A percentile compares a stretch with the other conserved stretches of the same genome.
Conservation (phyloP, 2,888 invertebrate species). For the Heteromyza rotundicornis region DNA sequence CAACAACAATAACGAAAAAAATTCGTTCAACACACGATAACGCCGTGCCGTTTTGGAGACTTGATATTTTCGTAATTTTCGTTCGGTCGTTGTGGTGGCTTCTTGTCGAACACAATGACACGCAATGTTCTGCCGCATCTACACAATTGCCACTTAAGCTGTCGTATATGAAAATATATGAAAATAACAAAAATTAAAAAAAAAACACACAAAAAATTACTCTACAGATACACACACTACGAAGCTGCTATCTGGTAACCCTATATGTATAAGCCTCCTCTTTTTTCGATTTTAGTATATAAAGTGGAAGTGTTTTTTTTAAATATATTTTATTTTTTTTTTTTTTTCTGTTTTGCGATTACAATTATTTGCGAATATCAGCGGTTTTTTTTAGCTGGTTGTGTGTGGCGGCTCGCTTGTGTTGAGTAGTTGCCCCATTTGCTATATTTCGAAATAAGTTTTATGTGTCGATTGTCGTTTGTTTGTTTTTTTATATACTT, state of each 20-base stretch:
- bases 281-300: conserved; percentile 1
- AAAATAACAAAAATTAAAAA: no score
- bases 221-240: neutral
- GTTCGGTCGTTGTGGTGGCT: no score
- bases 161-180: neutral
- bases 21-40: no score
- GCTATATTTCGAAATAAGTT: no score
- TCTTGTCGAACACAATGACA: no score
- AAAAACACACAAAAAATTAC: neutral
- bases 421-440: no score
- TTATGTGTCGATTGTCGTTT: no score
- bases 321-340: neutral
- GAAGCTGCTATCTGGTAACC: conserved; percentile 22
- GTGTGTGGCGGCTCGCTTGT: no score
- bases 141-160: neutral
- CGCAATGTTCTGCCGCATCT: conserved; percentile 7
- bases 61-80: no score
- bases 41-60: neutral
- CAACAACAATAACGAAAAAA: no score
- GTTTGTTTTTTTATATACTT: conserved; percentile 12
- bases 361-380: conserved; percentile 22
- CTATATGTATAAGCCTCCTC: conserved; percentile 15
- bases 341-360: no score
- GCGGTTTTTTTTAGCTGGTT: conserved; percentile 14
- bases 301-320: no score